phyloP scores from a whole-genome alignment of 2,113 vertebrate genomes.

The Rhineura floridana region DNA sequence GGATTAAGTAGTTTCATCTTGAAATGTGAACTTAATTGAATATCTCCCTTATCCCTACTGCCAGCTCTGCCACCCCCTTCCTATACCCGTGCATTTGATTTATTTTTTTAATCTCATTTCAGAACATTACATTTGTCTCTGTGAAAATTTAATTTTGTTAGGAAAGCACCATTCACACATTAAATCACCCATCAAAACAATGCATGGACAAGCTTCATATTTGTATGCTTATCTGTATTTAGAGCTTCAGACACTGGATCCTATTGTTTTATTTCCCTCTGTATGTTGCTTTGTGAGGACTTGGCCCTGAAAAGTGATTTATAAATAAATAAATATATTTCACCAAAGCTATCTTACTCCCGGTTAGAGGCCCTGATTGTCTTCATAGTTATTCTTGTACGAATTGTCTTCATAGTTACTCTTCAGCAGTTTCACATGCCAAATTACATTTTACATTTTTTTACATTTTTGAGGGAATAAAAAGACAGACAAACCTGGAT shows the following conservation, averaged over 20 bases:
- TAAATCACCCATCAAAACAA: neutral
- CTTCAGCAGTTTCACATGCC: neutral
- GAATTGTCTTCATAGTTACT: neutral
- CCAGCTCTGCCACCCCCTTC: too few relatives aligned
- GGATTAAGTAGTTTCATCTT: too few relatives aligned
- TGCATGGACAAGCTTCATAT: neutral
- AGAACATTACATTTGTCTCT: neutral
- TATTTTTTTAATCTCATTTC: neutral
- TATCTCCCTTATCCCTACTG: too few relatives aligned
- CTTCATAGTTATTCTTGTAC: neutral
- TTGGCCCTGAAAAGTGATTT: too few relatives aligned
- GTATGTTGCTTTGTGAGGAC: too few relatives aligned
- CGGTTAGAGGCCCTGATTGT: neutral
- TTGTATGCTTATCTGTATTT: too few relatives aligned
- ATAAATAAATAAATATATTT: neutral
- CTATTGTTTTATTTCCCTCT: too few relatives aligned
- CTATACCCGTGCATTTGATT: too few relatives aligned
- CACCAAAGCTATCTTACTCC: neutral
- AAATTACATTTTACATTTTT: neutral
- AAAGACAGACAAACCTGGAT: neutral
- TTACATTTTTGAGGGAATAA: neutral
- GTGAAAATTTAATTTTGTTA: neutral
- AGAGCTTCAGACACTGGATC: too few relatives aligned
- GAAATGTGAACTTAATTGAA: too few relatives aligned
- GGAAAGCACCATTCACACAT: neutral